Base-by-base conservation (phyloP, 2,797 vertebrate genomes). In the Tinamus major region DNA sequence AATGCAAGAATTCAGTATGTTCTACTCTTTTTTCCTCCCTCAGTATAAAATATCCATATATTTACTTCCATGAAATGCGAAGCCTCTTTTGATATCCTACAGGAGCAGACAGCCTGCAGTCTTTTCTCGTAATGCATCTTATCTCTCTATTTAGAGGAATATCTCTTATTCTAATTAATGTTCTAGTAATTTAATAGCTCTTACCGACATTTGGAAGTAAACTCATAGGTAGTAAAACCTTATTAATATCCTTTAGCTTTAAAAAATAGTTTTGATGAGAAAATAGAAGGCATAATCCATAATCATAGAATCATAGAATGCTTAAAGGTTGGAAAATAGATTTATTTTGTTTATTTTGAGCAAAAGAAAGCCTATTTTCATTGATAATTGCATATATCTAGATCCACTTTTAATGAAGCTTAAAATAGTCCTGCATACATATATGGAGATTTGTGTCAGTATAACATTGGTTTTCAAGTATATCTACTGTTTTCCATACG, bases 331-430 rank as follows among this genome's bases (percentile, higher is more conserved):
- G 35, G 35, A 35, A 35, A 35, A 35, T 35, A 35, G 35, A 35
- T 35, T 35, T 93, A 89, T 87, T 48, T 80, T 87, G 76, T 49
- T 70, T 80, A 35, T 51, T 91, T 91, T 95, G 33, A 84, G 83
- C 82, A 48, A n/a, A 88, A 87, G 33, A 68, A 8, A 39, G 35
- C 10, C 39, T 10, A 39, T 80, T 87, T 93, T 35, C 23, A 13
- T 68, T 87, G 58, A 46, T 80, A 53, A 81, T 91, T 68, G 49
- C 67, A 11, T 72, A 61, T 31, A 17, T 55, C 55, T 68, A 77
- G 24, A 63, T 55, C 68, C 37, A 26, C 27, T 69, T 94, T 71
- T 94, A 89, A 35, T 19, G 70, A n/a, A 72, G 72, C 67, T 93
- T 58, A 19, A 88, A 75, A 41, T 51, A 74, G 21, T 79, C 20